A percentile compares a stretch with the other conserved stretches of the same genome.
Evolutionary conservation across 1,140 invertebrate species (phyloP).

Genomic region (Papilio xuthus): DNA sequence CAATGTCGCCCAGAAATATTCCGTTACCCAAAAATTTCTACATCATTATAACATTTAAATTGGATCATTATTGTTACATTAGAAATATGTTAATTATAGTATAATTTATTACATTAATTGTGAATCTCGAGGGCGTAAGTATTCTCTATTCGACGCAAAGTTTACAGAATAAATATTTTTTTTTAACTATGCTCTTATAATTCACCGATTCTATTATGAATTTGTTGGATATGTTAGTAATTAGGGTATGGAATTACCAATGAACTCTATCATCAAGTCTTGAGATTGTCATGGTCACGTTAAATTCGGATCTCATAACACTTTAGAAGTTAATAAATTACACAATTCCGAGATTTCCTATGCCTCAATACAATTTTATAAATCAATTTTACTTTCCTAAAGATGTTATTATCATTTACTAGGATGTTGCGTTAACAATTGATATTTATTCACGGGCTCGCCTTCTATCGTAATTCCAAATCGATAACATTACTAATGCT

Average conservation of each 20-base stretch:
- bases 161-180: background rate
- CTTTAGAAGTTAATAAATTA: background rate
- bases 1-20: background rate
- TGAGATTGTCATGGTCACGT: no score
- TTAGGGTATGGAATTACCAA: background rate
- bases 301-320: background rate
- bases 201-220: background rate
- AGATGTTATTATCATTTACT: background rate
- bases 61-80: background rate
- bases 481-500: background rate
- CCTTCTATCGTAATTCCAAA: background rate
- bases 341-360: background rate
- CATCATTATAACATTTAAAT: background rate
- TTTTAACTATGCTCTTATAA: background rate
- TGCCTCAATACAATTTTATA: background rate
- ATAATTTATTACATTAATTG: background rate
- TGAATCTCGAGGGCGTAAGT: background rate
- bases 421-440: constrained; percentile 1
- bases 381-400: background rate
- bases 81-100: background rate
- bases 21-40: background rate
- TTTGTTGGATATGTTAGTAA: background rate
- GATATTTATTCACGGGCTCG: background rate
- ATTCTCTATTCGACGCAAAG: background rate
- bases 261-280: no score